Percentiles rank a stretch among this genome's conserved stretches.
Conservation (phyloP, 2,797 vertebrate genomes). For the Darevskia mixta region DNA sequence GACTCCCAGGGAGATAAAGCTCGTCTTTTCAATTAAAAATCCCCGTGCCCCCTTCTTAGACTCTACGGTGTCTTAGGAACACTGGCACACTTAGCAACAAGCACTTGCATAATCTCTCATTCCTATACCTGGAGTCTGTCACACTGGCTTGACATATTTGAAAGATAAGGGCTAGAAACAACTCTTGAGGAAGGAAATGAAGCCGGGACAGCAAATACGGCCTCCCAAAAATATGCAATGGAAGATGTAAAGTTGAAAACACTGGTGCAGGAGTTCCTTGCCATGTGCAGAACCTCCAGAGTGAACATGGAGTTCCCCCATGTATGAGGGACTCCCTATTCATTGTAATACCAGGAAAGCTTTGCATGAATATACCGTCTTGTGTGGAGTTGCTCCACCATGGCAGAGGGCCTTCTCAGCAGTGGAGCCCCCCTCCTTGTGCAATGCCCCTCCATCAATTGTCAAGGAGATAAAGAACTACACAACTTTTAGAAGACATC, state of each 20-base stretch:
- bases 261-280: neutral
- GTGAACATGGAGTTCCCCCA: neutral
- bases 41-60: conserved; percentile 19
- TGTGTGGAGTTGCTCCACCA: neutral
- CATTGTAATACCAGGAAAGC: neutral
- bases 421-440: too few species aligned
- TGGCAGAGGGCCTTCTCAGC: too few species aligned
- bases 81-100: conserved; percentile 25
- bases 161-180: conserved; percentile 52
- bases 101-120: conserved; percentile 53
- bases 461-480: too few species aligned
- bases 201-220: neutral
- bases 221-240: neutral
- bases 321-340: neutral
- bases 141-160: conserved; percentile 6
- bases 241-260: neutral
- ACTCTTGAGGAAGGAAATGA: neutral
- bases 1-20: conserved; percentile 73
- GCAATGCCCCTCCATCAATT: too few species aligned
- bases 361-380: neutral
- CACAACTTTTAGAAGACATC: too few species aligned
- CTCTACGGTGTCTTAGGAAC: conserved; percentile 40
- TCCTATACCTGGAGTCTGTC: conserved; percentile 58
- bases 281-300: neutral
- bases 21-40: conserved; percentile 56